A percentile compares a stretch with the other conserved stretches of the same genome.
These are phyloP conservation scores for Abrostola tripartita DNA, from an alignment of 2,888 invertebrate genomes.

Conservation along the genomic window DNA sequence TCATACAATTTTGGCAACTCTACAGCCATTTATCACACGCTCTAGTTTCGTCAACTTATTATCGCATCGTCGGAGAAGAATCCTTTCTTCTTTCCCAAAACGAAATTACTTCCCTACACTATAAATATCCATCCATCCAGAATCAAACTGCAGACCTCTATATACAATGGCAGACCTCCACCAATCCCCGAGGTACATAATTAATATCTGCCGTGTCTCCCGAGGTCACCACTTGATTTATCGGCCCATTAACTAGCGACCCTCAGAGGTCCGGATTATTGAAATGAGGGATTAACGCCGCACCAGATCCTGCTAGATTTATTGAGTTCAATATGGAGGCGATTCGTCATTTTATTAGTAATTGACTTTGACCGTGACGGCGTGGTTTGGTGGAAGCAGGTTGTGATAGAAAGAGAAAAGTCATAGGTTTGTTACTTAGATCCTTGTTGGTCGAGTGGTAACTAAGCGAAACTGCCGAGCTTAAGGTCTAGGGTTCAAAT, in stretches of 20 bases:
- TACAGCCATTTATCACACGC: no score
- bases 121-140: not conserved
- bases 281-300: slow-evolving; percentile 59
- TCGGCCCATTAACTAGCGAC: slow-evolving; percentile 46
- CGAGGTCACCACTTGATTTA: slow-evolving; percentile 53
- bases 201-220: slow-evolving; percentile 50
- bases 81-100: no score
- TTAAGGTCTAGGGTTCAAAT: no score
- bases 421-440: no score
- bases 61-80: no score
- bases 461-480: no score
- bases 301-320: slow-evolving; percentile 38
- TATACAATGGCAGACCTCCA: slow-evolving; percentile 2
- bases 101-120: no score
- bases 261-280: slow-evolving; percentile 48
- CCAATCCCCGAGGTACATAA: slow-evolving; percentile 35
- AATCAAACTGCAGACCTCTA: slow-evolving; percentile 3
- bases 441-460: no score
- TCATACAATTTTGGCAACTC: no score
- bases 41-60: no score
- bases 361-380: not conserved
- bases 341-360: slow-evolving; percentile 36
- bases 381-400: no score
- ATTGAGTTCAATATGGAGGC: slow-evolving; percentile 47
- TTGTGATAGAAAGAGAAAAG: no score